Base-by-base conservation (phyloP, 35 echinoderm and acorn worm species). In the Heliocidaris erythrogramma region DNA sequence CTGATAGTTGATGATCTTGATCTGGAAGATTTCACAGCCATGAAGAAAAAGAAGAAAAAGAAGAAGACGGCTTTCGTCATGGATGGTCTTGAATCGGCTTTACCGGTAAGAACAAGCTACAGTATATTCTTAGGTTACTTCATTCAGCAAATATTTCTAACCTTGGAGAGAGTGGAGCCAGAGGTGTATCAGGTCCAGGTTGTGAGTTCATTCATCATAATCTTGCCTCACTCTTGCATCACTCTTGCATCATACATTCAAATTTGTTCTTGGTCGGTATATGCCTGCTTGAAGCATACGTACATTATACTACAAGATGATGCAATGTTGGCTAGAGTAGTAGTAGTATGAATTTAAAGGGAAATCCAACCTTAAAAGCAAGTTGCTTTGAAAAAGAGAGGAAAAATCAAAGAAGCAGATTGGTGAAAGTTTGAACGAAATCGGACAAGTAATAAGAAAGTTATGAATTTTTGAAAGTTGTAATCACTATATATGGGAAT, bases 21-120 rank as follows among this genome's bases (percentile, higher is more conserved):
- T 52, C 95, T 98, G 42, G 97, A 98, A 60, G 94, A 97, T 35
- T 97, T 97, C 32, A 90, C 92, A 32, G 93, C 93, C 29, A 35
- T 97, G 52, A 97, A 97, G 90, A 97, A 97, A 92, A 97, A 97
- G 78, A 98, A 98, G 95, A 98, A 98, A 88, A 98, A 98, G 95
- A 98, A 98, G 91, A 97, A 97, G 95, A 96, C 88, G 2, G 65
- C 92, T 48, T 98, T 98, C 95, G 96, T 97, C 32, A 97, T 98
- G 97, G 97, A 98, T 49, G 93, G 93, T 49, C 8, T 98, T 48
- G 94, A 94, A 29, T 93, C 96, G 5, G 95, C 97, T 2, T 32
- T 98, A 49, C 96, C 95, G 21, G 97, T 98, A 98, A 95, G 95
- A 94, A 48, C 2, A 5, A 48, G 30, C 48, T 18, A 56, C 52